Percentiles rank a stretch among this genome's conserved stretches.
Evolutionary conservation across 2,797 vertebrate genomes (phyloP).

Genomic region (Hafferia zeledoni): DNA sequence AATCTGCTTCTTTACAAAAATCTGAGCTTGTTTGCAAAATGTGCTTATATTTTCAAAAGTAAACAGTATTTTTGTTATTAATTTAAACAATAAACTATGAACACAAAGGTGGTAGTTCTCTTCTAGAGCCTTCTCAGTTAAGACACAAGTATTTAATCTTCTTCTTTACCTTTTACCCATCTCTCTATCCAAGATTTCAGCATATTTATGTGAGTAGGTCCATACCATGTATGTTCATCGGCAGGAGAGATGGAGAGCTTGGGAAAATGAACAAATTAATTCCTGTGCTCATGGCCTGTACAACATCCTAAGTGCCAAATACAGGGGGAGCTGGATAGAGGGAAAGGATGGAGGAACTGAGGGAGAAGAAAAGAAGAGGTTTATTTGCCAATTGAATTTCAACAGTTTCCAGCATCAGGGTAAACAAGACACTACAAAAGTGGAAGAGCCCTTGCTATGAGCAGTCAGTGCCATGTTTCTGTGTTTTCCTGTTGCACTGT

Average conservation of each 20-base stretch:
- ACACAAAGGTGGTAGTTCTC: not conserved
- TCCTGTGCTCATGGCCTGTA: not conserved
- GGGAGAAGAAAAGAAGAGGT: not conserved
- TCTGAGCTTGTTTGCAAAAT: not conserved
- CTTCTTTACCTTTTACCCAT: not conserved
- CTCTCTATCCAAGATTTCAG: not conserved
- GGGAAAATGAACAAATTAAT: not conserved
- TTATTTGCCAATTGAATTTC: not conserved
- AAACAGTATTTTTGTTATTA: slow-evolving; percentile 54
- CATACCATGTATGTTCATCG: not conserved
- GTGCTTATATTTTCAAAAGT: slow-evolving; percentile 25
- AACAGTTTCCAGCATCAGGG: not conserved
- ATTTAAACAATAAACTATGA: slow-evolving; percentile 39
- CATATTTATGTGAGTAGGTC: not conserved
- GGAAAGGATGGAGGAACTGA: not conserved
- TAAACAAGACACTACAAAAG: not conserved
- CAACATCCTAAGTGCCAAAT: not conserved
- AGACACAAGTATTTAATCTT: not conserved
- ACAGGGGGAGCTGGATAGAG: not conserved
- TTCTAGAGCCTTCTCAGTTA: not conserved
- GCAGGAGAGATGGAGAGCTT: not conserved
- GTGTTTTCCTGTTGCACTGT: not conserved
- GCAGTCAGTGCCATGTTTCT: not conserved
- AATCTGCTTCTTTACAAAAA: not conserved
- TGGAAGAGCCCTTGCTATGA: not conserved